Conservation (phyloP, 2,113 vertebrate species). For the Ploceus nigricollis region DNA sequence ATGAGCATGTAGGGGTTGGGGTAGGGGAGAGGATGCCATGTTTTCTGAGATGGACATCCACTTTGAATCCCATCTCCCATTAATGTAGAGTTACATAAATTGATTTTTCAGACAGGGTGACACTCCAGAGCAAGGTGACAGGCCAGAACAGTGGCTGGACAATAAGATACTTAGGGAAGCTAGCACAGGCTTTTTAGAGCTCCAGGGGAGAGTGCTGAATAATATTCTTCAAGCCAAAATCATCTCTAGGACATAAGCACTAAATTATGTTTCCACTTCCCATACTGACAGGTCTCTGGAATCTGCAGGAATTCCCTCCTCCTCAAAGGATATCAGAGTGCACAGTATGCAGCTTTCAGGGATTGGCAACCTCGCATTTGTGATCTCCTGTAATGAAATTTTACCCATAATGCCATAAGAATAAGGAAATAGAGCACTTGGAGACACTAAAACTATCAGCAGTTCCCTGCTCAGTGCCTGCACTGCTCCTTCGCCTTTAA, state of each 20-base stretch:
- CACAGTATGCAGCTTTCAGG: slow-evolving; percentile 37
- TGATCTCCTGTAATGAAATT: slow-evolving; percentile 24
- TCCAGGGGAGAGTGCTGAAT: slow-evolving; percentile 46
- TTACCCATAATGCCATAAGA: slow-evolving; percentile 30
- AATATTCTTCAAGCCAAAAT: slow-evolving; percentile 43
- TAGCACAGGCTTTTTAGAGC: slow-evolving; percentile 53
- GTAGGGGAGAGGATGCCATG: not conserved
- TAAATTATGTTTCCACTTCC: slow-evolving; percentile 60
- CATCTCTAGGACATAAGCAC: slow-evolving; percentile 56
- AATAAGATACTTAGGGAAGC: slow-evolving; percentile 48
- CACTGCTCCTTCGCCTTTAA: not conserved
- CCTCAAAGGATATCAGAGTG: slow-evolving; percentile 36
- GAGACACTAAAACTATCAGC: slow-evolving; percentile 17
- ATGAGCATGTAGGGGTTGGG: not conserved
- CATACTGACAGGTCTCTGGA: slow-evolving; percentile 49
- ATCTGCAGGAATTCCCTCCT: slow-evolving; percentile 43
- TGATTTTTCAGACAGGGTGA: slow-evolving; percentile 58
- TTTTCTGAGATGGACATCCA: not conserved
- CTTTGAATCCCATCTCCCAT: slow-evolving; percentile 6
- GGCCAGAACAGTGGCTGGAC: slow-evolving; percentile 67
- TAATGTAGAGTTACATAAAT: not conserved
- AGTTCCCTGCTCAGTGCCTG: not conserved
- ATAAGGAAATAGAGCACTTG: not conserved
- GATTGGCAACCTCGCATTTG: not conserved
- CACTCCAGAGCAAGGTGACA: slow-evolving; percentile 46